Percentiles rank a stretch among this genome's conserved stretches.
phyloP scores from a whole-genome alignment of 2,888 invertebrate genomes.

The Cheilosia scutellata region DNA sequence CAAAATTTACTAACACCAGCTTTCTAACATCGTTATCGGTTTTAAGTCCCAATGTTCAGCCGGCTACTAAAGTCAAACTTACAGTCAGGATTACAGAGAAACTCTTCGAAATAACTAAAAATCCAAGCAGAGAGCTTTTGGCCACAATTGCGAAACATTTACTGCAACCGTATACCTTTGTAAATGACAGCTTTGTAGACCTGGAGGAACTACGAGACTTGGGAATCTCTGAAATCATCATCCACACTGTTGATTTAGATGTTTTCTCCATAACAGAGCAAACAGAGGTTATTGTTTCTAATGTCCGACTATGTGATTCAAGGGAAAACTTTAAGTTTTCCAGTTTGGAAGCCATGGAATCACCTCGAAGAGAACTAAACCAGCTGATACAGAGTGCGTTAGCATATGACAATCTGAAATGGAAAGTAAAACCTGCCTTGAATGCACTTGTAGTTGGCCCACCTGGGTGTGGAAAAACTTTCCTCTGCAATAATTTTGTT shows the following conservation, averaged over 20 bases:
- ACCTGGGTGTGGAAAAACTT: constrained; percentile 86
- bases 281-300: constrained; percentile 77
- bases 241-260: constrained; percentile 17
- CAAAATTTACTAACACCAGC: background rate
- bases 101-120: constrained; percentile 56
- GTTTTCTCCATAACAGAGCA: constrained; percentile 76
- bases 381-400: constrained; percentile 78
- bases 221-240: constrained; percentile 77
- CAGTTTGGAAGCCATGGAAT: constrained; percentile 78
- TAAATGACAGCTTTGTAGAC: constrained; percentile 52
- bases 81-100: constrained; percentile 61
- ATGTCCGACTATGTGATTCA: constrained; percentile 77
- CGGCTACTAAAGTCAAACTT: constrained; percentile 37
- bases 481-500: constrained; percentile 85
- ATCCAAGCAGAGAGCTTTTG: constrained; percentile 49
- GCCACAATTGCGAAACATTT: constrained; percentile 46
- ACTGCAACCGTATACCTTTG: constrained; percentile 72
- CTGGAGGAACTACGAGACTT: constrained; percentile 60
- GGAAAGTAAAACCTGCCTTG: constrained; percentile 79
- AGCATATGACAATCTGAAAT: constrained; percentile 79
- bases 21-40: constrained; percentile 45
- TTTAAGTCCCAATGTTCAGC: background rate
- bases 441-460: constrained; percentile 84
- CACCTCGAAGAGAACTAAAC: constrained; percentile 78
- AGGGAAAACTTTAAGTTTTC: constrained; percentile 23